Base-by-base conservation (phyloP, 2,113 vertebrate genomes). In the Macroglossus sobrinus region DNA sequence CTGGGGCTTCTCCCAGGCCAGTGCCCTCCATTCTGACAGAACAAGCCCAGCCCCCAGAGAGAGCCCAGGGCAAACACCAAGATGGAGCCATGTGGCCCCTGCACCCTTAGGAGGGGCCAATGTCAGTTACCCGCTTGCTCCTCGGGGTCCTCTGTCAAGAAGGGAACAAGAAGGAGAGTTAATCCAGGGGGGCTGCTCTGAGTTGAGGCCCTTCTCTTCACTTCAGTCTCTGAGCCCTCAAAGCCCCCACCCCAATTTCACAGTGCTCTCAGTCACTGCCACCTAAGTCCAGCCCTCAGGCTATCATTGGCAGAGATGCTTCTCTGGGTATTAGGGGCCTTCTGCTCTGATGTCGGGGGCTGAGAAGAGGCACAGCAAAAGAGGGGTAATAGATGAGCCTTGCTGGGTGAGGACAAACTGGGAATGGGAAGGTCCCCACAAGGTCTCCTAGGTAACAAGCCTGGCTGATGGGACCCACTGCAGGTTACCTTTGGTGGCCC, bases 401-500 rank as follows among this genome's bases (percentile, higher is more conserved):
- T 71, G 79, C 28, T 22, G 12, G 64, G 68, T 8, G 18, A 74
- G 68, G 87, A 89, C 0, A 4, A 59, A 72, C 63, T 7, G 33
- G 63, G 47, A 35, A 16, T 33, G 53, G 79, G 64, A 53, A n/a
- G 74, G 57, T 4, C 19, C 55, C 87, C 55, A 2, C 2, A 9
- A 84, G 38, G 45, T 69, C 71, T 90, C 72, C 63, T 0, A 0
- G 30, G 50, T 3, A 15, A 64, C 15, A 63, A 47, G 80, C 22
- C 45, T 59, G 57, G 69, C 4, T 35, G 5, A 2, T 7, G 61
- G 80, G 79, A 63, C 16, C 61, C 28, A 3, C 0, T 24, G 55
- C 8, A 24, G 79, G 33, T 96, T 99, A 99, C 99, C 99, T 99
- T 99, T 99, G 10, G 99, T 99, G 76, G 99, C 99, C 14, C 99